phyloP scores from a whole-genome alignment of 2,888 invertebrate genomes.

The Cheilosia vernalis region DNA sequence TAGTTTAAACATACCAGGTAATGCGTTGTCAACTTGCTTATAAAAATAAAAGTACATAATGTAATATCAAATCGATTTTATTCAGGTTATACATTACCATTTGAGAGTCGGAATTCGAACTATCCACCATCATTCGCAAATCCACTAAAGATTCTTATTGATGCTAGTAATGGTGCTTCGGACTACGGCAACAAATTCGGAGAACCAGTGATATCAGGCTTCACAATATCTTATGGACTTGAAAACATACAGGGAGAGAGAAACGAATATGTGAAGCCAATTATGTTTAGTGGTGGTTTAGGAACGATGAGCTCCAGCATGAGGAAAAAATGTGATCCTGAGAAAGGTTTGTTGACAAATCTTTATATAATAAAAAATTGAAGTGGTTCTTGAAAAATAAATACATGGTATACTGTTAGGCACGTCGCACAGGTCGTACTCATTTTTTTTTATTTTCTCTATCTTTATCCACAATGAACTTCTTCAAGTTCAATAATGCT shows the following conservation, averaged over 20 bases:
- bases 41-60: not conserved
- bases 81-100: conserved; percentile 91
- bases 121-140: conserved; percentile 96
- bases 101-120: conserved; percentile 90
- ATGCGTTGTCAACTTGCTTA: conserved; percentile 16
- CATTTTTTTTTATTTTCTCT: too few relatives aligned
- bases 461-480: too few relatives aligned
- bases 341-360: conserved; percentile 85
- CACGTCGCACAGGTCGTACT: too few relatives aligned
- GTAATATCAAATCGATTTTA: not conserved
- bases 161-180: conserved; percentile 98
- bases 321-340: conserved; percentile 90
- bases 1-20: conserved; percentile 94
- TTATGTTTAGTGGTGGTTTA: conserved; percentile 99
- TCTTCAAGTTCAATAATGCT: too few relatives aligned
- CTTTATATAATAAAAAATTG: too few relatives aligned
- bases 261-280: conserved; percentile 98
- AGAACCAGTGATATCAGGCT: conserved; percentile 96
- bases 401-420: too few relatives aligned
- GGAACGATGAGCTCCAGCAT: conserved; percentile 94
- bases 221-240: conserved; percentile 95
- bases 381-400: too few relatives aligned
- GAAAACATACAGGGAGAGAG: conserved; percentile 87
- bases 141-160: conserved; percentile 94
- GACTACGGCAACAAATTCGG: conserved; percentile 99